Base-by-base conservation (phyloP, 2,888 invertebrate species). In the Xestia xanthographa region DNA sequence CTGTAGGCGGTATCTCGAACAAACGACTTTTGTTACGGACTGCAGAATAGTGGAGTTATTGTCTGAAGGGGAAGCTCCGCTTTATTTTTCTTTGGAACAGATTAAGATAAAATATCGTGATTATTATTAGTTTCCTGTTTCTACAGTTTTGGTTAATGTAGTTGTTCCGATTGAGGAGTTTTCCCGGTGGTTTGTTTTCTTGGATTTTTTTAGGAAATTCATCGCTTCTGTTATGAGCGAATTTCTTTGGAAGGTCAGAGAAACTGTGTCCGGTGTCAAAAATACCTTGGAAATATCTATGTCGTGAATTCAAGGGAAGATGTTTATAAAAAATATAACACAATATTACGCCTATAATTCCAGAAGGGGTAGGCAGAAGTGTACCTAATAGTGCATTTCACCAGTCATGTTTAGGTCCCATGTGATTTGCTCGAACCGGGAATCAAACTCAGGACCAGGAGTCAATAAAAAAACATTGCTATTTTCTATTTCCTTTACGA, bases 21-120 rank as follows among this genome's bases (percentile, higher is more conserved):
- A 88, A 90, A 90, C 84, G 88, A 90, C 88, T 91, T 88, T 88
- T 88, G 90, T 90, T 89, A 86, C 86, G 84, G 88, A 87, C 84
- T 87, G 87, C 83, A 83, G 86, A 87, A 83, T 85, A 82, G 78
- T 81, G 77, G 66, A 86, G 71, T 86, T 87, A 84, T 84, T 85
- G 83, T 85, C 80, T 74, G 69, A 71, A 67, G 72, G 75, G 73
- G 75, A 60, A 82, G 65, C 62, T 26, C 53, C 56, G 65, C 66
- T 83, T 82, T 86, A 86, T 84, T 88, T 87, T 87, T 84, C 82
- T 87, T 86, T 75, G 76, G 48, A 82, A 82, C 67, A 80, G 77
- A 86, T 87, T 86, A 80, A 70, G 72, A 77, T 80, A 79, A 84
- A 75, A 79, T 87, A 80, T 84, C 63, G 66, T 76, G 67, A 82